Conservation (phyloP, 2,888 invertebrate genomes). For the Platycnemis pennipes region DNA sequence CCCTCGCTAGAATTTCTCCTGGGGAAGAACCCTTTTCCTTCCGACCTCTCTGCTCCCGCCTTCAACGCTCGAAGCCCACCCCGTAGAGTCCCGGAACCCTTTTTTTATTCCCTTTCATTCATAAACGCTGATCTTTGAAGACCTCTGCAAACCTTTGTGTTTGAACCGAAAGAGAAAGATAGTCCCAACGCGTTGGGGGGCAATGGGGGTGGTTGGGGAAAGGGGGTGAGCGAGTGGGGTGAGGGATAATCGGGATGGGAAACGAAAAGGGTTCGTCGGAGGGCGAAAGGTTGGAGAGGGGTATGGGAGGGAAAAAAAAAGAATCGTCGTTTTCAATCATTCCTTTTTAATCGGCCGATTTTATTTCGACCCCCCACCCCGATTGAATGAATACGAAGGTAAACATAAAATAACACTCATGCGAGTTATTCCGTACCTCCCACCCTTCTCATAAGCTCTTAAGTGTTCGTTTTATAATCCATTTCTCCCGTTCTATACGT, state of each 20-base stretch:
- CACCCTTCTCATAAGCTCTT: not conserved
- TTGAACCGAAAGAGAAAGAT: not conserved
- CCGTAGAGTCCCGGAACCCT: not conserved
- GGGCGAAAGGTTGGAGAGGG: not conserved
- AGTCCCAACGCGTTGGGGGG: not conserved
- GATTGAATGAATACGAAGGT: not conserved
- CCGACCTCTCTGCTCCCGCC: no score
- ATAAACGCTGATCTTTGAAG: conserved; percentile 36
- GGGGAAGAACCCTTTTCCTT: not conserved
- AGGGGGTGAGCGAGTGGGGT: not conserved
- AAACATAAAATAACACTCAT: not conserved
- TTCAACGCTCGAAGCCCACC: not conserved
- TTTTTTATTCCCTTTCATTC: not conserved
- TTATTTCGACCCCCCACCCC: not conserved
- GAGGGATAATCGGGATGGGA: not conserved
- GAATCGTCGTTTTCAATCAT: not conserved
- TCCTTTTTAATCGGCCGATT: not conserved
- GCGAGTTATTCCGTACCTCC: not conserved
- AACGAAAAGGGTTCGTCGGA: no score
- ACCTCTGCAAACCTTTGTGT: conserved; percentile 31
- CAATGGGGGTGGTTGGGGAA: not conserved
- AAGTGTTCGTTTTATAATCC: no score
- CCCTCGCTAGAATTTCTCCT: not conserved
- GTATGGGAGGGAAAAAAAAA: not conserved
- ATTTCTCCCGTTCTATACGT: no score